Evolutionary conservation across 2,888 invertebrate genomes (phyloP), one percentile per base, ranked within the genome.

Genomic region (Nezara viridula): DNA sequence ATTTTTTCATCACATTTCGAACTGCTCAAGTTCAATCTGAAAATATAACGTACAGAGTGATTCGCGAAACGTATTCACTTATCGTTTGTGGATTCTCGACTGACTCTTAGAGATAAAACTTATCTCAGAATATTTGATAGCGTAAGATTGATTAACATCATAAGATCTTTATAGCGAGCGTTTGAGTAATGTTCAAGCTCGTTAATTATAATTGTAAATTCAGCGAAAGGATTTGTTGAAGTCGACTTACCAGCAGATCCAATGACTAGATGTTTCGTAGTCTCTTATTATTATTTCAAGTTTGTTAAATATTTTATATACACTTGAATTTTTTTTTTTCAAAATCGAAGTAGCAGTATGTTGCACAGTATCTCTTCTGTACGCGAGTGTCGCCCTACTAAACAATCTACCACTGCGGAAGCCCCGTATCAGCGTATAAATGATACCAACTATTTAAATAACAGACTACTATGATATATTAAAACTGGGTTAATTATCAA

Each of bases 381-480:
- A 37, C 32, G 37, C 4, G 32, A 37, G 37, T 73, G 21, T 37
- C 7, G 37, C 66, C 66, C 66, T 7, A 73, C 66, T 73, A 37
- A 12, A 73, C 66, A 27, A 73, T 73, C 66, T 73, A 7, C 19
- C 60, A 16, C 55, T 32, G 66, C 66, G 66, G 66, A 73, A 73
- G 66, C 66, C 19, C 6, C 66, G 37, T 73, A 73, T 73, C 66
- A 73, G 66, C 66, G 66, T 73, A 37, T 73, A 73, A 37, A 73
- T 37, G 66, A 73, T 73, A 73, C 12, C n/a, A 55, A 55, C 66
- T 37, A 32, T 27, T n/a, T 73, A 37, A 73, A 73, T 73, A 73
- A 73, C 7, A 37, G 66, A 4, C 66, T 7, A 19, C 0, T 32
- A 32, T 73, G 60, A 27, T 73, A 73, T 19, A 73, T 73, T 37